Conservation (phyloP, 2,888 invertebrate species). For the Agrochola circellaris region DNA sequence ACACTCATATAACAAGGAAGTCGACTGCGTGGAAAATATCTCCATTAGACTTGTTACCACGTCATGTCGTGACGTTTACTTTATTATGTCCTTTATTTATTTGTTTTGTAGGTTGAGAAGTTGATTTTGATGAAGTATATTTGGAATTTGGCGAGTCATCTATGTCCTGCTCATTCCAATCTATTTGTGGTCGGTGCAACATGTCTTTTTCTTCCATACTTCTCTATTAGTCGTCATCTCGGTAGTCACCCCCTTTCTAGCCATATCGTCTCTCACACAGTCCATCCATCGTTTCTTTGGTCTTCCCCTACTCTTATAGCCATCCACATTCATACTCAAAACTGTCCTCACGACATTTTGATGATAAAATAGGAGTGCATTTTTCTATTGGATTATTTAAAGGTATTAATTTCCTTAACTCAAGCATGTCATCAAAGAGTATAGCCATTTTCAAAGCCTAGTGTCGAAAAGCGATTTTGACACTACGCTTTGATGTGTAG, state of each 20-base stretch:
- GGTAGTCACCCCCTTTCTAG: too few relatives aligned
- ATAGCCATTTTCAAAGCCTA: neutral
- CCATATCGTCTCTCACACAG: too few relatives aligned
- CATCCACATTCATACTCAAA: too few relatives aligned
- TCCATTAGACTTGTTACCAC: conserved; percentile 43
- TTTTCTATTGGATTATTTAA: neutral
- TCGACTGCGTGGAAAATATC: conserved; percentile 57
- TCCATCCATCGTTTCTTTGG: too few relatives aligned
- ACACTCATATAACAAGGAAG: conserved; percentile 54
- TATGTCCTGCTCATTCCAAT: neutral
- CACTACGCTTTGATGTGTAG: too few relatives aligned
- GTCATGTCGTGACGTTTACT: conserved; percentile 29
- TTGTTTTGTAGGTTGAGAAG: neutral
- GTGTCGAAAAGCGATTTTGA: neutral
- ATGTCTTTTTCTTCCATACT: neutral
- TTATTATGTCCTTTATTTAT: conserved; percentile 14
- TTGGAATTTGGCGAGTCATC: neutral
- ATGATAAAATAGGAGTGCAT: too few relatives aligned
- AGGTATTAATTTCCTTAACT: neutral
- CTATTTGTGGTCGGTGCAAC: neutral
- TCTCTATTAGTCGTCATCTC: too few relatives aligned
- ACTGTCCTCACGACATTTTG: too few relatives aligned
- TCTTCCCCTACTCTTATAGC: too few relatives aligned
- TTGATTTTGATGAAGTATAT: neutral
- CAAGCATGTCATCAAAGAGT: neutral